Percentiles rank a stretch among this genome's conserved stretches.
Conservation (phyloP, 2,113 vertebrate genomes). For the Addax nasomaculatus region DNA sequence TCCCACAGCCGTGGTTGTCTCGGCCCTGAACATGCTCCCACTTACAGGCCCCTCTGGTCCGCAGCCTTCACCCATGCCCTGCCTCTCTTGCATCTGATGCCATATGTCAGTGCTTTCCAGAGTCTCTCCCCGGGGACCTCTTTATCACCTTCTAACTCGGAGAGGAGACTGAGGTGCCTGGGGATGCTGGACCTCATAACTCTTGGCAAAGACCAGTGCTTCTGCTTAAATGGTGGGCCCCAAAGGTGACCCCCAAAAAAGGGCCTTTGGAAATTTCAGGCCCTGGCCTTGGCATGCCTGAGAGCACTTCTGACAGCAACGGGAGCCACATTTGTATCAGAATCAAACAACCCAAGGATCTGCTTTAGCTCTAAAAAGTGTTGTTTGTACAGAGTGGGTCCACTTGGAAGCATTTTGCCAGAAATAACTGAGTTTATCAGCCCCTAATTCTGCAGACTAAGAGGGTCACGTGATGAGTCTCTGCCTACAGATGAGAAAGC, state of each 20-base stretch:
- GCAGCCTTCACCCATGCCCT: rapidly evolving
- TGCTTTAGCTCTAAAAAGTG: background rate
- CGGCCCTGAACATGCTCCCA: background rate
- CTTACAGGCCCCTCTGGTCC: background rate
- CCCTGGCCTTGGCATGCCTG: background rate
- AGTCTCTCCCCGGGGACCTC: background rate
- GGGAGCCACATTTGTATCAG: background rate
- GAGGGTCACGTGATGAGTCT: background rate
- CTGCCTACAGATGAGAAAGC: background rate
- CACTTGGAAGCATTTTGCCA: background rate
- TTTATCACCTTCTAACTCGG: background rate
- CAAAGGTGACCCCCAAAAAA: background rate
- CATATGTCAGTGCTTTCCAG: background rate
- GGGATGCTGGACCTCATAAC: background rate
- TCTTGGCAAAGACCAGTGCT: background rate
- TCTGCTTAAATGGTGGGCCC: background rate
- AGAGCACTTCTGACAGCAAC: background rate
- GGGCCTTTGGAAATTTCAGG: background rate
- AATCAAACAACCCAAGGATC: background rate
- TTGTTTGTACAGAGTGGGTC: background rate
- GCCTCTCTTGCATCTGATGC: background rate
- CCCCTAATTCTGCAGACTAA: background rate
- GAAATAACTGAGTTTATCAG: background rate
- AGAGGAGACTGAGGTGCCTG: background rate
- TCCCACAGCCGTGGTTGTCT: background rate